Percentiles rank a stretch among this genome's conserved stretches.
Conservation (phyloP, 2,888 invertebrate species). For the Plagodis pulveraria region DNA sequence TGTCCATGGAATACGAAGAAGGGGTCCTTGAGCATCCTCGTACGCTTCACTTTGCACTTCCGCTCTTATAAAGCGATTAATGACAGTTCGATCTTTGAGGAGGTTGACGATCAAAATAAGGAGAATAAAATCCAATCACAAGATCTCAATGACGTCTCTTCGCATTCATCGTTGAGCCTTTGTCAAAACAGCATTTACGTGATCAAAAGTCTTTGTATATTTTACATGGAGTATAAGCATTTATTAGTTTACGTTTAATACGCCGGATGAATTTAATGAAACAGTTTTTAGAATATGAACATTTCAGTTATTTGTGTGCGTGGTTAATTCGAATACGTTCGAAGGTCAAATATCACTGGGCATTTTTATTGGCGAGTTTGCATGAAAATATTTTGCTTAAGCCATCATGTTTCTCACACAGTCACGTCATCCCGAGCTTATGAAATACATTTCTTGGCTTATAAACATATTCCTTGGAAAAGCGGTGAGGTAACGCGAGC, state of each 20-base stretch:
- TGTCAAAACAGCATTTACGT: slow-evolving; percentile 34
- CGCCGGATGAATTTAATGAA: slow-evolving; percentile 20
- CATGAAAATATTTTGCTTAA: slow-evolving; percentile 41
- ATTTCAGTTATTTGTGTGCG: background rate
- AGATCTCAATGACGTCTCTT: slow-evolving; percentile 44
- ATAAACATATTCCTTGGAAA: slow-evolving; percentile 59
- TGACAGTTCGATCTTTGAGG: slow-evolving; percentile 70
- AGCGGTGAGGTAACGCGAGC: slow-evolving; percentile 55
- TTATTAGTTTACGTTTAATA: slow-evolving; percentile 23
- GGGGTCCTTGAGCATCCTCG: slow-evolving; percentile 63
- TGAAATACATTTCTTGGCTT: slow-evolving; percentile 61
- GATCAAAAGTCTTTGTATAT: slow-evolving; percentile 25
- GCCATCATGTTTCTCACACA: slow-evolving; percentile 51
- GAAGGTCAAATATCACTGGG: background rate
- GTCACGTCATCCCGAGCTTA: slow-evolving; percentile 49
- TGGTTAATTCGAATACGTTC: background rate
- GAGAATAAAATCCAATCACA: slow-evolving; percentile 69
- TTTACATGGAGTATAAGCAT: slow-evolving; percentile 17
- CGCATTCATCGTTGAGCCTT: slow-evolving; percentile 36
- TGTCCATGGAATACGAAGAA: slow-evolving; percentile 18
- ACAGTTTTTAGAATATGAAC: slow-evolving; percentile 1
- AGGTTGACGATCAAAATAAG: slow-evolving; percentile 65
- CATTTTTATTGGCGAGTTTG: slow-evolving; percentile 3
- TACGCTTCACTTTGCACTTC: slow-evolving; percentile 77
- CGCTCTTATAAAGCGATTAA: slow-evolving; percentile 78